These are phyloP conservation scores for Parambassis ranga DNA, from an alignment of 2,797 vertebrate species.

Conservation along the genomic window DNA sequence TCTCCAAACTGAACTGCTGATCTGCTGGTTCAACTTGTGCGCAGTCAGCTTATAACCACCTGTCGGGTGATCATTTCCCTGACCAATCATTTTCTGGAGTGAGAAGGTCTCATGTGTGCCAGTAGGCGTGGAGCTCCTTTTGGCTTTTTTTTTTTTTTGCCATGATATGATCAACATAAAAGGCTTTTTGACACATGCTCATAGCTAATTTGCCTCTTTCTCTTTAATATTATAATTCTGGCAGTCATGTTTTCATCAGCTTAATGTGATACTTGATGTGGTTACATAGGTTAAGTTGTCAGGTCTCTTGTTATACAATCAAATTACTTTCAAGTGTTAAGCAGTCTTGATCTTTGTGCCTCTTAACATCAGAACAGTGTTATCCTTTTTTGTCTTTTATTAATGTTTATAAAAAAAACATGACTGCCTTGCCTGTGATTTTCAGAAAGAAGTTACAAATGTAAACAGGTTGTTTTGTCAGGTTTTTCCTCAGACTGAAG, in stretches of 20 bases:
- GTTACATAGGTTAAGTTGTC: background rate
- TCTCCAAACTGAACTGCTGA: background rate
- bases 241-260: background rate
- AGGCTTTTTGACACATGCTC: background rate
- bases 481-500: background rate
- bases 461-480: background rate
- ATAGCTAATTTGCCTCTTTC: background rate
- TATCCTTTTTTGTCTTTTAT: background rate
- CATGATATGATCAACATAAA: background rate
- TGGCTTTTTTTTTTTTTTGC: slow-evolving; percentile 12
- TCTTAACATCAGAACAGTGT: too few relatives aligned
- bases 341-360: background rate
- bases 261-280: background rate
- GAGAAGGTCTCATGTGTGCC: slow-evolving; percentile 25
- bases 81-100: slow-evolving; percentile 56
- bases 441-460: background rate
- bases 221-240: background rate
- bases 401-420: background rate
- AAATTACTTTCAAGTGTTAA: background rate
- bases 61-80: slow-evolving; percentile 28
- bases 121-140: slow-evolving; percentile 24
- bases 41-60: slow-evolving; percentile 21
- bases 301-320: background rate
- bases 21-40: background rate
- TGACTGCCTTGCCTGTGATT: background rate